These are phyloP conservation scores for Thymelicus acteon DNA, from an alignment of 2,888 invertebrate species.

Conservation along the genomic window DNA sequence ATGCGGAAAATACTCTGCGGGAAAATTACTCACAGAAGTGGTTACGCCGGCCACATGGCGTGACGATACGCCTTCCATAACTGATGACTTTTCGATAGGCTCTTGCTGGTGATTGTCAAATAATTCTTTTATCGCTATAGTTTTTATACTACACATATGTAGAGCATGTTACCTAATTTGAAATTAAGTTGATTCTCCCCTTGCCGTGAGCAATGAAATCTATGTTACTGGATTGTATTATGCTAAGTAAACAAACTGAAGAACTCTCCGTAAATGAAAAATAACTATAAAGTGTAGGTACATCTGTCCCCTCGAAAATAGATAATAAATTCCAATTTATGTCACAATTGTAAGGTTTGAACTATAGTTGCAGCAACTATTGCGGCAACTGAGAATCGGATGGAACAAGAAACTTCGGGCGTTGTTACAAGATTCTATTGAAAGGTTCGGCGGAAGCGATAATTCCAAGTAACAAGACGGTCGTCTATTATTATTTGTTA, in stretches of 20 bases:
- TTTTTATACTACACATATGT: constrained; percentile 1
- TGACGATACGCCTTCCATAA: constrained; percentile 79
- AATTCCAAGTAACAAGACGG: constrained; percentile 63
- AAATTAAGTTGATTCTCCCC: too few relatives aligned
- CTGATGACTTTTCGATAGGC: constrained; percentile 84
- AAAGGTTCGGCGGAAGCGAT: constrained; percentile 46
- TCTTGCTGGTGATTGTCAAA: constrained; percentile 52
- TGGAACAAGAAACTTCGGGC: constrained; percentile 25
- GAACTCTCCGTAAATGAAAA: neutral
- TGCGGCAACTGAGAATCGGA: constrained; percentile 22
- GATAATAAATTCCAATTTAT: constrained; percentile 9
- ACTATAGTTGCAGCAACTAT: constrained; percentile 27
- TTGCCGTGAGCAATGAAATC: too few relatives aligned
- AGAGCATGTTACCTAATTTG: too few relatives aligned
- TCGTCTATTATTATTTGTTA: constrained; percentile 69
- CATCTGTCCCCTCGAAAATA: neutral
- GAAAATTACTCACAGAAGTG: constrained; percentile 72
- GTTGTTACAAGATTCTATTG: constrained; percentile 36
- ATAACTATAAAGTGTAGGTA: neutral
- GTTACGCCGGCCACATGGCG: constrained; percentile 73
- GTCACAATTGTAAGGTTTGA: constrained; percentile 15
- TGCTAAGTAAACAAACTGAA: too few relatives aligned
- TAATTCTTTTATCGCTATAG: constrained; percentile 17
- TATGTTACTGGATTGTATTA: too few relatives aligned
- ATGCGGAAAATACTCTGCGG: constrained; percentile 73